Conservation (phyloP, 1,140 invertebrate species). For the Melitaea cinxia region DNA sequence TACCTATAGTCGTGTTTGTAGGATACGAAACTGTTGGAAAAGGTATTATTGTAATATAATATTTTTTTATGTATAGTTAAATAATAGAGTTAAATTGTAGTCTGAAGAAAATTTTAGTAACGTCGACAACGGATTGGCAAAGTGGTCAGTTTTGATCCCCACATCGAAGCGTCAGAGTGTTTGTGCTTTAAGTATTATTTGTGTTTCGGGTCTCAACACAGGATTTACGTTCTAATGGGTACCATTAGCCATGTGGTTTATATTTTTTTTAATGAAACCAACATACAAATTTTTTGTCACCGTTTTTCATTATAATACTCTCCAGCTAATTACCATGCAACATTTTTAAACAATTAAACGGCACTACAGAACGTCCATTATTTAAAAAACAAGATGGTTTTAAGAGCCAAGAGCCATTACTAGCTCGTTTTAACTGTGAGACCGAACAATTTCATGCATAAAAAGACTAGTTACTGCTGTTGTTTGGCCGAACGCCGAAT, state of each 20-base stretch:
- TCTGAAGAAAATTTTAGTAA: no score
- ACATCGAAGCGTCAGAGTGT: no score
- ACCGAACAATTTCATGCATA: conserved; percentile 25
- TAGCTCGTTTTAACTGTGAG: conserved; percentile 18
- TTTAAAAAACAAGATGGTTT: conserved; percentile 25
- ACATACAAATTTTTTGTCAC: no score
- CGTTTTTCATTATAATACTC: no score
- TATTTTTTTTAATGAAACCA: no score
- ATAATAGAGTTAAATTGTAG: no score
- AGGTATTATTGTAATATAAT: conserved; percentile 42
- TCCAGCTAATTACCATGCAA: background rate
- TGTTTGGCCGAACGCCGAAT: conserved; percentile 38
- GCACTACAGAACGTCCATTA: conserved; percentile 15
- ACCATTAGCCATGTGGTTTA: no score
- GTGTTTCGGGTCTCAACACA: no score
- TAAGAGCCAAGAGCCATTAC: conserved; percentile 31
- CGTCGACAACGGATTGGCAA: no score
- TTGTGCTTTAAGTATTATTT: no score
- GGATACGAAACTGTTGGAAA: conserved; percentile 70
- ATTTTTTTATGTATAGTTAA: background rate
- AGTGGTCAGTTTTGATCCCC: no score
- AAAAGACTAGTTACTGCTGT: conserved; percentile 28
- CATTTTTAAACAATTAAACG: background rate
- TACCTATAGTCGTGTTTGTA: conserved; percentile 65
- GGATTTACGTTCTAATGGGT: no score